Percentiles rank a stretch among this genome's conserved stretches.
Evolutionary conservation across 1,140 invertebrate species (phyloP).

Genomic region (Temnothorax longispinosus): DNA sequence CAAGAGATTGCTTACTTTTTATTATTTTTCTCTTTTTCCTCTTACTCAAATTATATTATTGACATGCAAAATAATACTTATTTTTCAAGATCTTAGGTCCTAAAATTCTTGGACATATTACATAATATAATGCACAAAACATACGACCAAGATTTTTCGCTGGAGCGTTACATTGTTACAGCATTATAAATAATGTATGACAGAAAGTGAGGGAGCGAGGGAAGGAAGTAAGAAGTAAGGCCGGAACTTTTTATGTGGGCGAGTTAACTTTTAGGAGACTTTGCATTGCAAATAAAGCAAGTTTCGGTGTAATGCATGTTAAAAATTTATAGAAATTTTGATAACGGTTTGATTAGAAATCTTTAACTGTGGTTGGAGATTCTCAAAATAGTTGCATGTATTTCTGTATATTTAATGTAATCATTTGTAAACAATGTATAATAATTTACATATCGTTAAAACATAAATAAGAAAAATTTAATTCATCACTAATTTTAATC

Average conservation of each 20-base stretch:
- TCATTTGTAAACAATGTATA: background rate
- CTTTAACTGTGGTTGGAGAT: background rate
- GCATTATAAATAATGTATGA: constrained; percentile 49
- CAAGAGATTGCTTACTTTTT: background rate
- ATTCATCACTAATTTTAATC: background rate
- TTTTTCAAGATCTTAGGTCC: background rate
- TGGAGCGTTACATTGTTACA: constrained; percentile 1
- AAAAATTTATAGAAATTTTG: constrained; percentile 52
- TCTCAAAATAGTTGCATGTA: background rate
- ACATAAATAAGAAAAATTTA: background rate
- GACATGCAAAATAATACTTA: background rate
- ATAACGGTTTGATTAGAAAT: constrained; percentile 6
- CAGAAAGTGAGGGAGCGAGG: background rate
- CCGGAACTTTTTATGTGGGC: constrained; percentile 29
- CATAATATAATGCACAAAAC: constrained; percentile 31
- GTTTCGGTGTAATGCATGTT: constrained; percentile 28
- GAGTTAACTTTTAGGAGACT: constrained; percentile 37
- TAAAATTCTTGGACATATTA: constrained; percentile 23
- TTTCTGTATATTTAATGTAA: background rate
- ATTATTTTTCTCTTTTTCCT: background rate
- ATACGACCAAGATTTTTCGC: constrained; percentile 26
- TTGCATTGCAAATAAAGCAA: constrained; percentile 55
- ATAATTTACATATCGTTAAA: background rate
- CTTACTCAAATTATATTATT: background rate
- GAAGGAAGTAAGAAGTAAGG: constrained; percentile 18